These are phyloP conservation scores for Aphelenchoides besseyi DNA, from an alignment of 1,140 invertebrate genomes.

Conservation along the genomic window DNA sequence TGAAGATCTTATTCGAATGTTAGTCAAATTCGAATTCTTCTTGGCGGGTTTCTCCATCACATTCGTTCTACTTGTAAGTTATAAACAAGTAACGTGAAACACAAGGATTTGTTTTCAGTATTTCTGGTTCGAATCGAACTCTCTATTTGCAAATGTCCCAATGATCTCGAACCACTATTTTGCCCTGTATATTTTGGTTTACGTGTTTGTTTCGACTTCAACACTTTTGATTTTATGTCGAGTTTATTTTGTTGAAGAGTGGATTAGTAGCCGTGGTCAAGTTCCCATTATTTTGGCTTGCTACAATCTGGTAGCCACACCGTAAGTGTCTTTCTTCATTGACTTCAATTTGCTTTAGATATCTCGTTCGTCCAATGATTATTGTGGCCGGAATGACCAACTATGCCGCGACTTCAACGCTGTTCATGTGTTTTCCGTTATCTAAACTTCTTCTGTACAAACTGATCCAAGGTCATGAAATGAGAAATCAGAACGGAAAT, in stretches of 20 bases:
- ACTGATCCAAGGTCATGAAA: neutral
- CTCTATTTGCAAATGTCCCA: neutral
- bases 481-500: no score
- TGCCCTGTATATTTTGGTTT: neutral
- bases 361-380: neutral
- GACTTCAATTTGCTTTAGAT: neutral
- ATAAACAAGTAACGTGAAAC: neutral
- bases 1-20: neutral
- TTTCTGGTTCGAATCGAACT: neutral
- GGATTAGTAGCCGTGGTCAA: neutral
- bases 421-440: neutral
- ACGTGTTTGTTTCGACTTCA: neutral
- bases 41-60: neutral
- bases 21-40: conserved; percentile 1
- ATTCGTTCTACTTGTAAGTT: neutral
- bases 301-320: conserved; percentile 1
- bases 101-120: neutral
- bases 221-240: neutral
- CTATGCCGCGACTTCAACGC: neutral
- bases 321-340: neutral
- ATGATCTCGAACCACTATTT: neutral
- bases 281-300: neutral
- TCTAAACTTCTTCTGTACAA: conserved; percentile 1
- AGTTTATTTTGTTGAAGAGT: neutral
- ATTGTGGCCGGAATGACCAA: neutral